These are phyloP conservation scores for Pachycephus smyrnensis DNA, from an alignment of 2,888 invertebrate genomes.

Conservation along the genomic window DNA sequence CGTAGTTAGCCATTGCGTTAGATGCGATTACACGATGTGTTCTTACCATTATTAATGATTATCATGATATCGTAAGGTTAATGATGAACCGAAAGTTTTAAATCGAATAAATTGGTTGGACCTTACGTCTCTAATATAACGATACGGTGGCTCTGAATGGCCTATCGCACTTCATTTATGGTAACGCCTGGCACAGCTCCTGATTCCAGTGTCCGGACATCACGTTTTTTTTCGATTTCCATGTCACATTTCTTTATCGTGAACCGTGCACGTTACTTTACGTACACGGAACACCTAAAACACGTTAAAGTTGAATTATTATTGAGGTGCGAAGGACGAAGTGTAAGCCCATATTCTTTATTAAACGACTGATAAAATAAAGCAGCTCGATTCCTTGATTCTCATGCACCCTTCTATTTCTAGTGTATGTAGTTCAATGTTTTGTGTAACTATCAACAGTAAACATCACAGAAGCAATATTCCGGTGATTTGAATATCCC, in stretches of 20 bases:
- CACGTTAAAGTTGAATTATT: conserved; percentile 5
- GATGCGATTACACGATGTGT: conserved; percentile 52
- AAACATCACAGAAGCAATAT: not conserved
- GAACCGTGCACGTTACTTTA: not conserved
- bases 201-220: not conserved
- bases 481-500: conserved; percentile 35
- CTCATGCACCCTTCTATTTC: not conserved
- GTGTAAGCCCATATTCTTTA: conserved; percentile 46
- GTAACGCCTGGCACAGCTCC: not conserved
- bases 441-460: not conserved
- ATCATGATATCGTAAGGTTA: conserved; percentile 8
- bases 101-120: conserved; percentile 1
- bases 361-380: conserved; percentile 39
- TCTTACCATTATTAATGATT: conserved; percentile 51
- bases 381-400: not conserved
- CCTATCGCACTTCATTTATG: conserved; percentile 35
- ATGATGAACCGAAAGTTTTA: not conserved
- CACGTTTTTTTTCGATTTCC: not conserved
- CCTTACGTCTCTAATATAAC: not conserved
- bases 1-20: conserved; percentile 46
- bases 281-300: not conserved
- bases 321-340: conserved; percentile 18
- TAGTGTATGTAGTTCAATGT: not conserved
- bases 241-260: not conserved
- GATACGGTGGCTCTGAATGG: conserved; percentile 42